Percentiles rank a stretch among this genome's conserved stretches.
These are phyloP conservation scores for Pammene fasciana DNA, from an alignment of 2,888 invertebrate species.

Conservation along the genomic window DNA sequence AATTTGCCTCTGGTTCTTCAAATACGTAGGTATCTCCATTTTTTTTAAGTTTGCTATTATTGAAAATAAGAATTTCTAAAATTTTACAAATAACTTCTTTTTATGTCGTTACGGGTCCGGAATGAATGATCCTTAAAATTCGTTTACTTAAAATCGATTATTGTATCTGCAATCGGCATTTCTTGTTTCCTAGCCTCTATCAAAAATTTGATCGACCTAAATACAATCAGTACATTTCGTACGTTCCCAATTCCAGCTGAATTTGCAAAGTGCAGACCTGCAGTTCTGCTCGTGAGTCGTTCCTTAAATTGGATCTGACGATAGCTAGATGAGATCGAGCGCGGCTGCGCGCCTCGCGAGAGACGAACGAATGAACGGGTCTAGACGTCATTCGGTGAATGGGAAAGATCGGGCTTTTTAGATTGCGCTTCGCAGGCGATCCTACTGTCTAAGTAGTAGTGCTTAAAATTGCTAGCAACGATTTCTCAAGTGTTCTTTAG, in stretches of 20 bases:
- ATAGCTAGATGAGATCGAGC: conserved; percentile 44
- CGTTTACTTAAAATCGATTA: too few relatives aligned
- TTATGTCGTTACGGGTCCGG: too few relatives aligned
- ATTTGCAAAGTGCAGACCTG: conserved; percentile 37
- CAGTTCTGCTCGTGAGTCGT: conserved; percentile 37
- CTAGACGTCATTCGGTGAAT: conserved; percentile 45
- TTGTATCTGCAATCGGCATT: too few relatives aligned
- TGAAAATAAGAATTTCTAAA: too few relatives aligned
- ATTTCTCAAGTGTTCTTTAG: not conserved
- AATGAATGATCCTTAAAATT: too few relatives aligned
- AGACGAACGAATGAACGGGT: conserved; percentile 40
- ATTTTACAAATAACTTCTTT: too few relatives aligned
- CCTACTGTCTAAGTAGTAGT: conserved; percentile 9
- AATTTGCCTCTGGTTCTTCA: too few relatives aligned
- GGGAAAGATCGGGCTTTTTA: conserved; percentile 20
- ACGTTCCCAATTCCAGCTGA: conserved; percentile 17
- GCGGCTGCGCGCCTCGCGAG: conserved; percentile 43
- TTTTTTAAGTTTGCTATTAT: too few relatives aligned
- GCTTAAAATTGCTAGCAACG: not conserved
- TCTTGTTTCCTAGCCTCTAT: too few relatives aligned
- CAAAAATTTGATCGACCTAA: not conserved
- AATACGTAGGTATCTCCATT: too few relatives aligned
- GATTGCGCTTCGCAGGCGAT: conserved; percentile 5
- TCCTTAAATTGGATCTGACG: conserved; percentile 45
- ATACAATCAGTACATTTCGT: conserved; percentile 11